A percentile compares a stretch with the other conserved stretches of the same genome.
Evolutionary conservation across 2,888 invertebrate species (phyloP).

Genomic region (Gnatocerus cornutus): DNA sequence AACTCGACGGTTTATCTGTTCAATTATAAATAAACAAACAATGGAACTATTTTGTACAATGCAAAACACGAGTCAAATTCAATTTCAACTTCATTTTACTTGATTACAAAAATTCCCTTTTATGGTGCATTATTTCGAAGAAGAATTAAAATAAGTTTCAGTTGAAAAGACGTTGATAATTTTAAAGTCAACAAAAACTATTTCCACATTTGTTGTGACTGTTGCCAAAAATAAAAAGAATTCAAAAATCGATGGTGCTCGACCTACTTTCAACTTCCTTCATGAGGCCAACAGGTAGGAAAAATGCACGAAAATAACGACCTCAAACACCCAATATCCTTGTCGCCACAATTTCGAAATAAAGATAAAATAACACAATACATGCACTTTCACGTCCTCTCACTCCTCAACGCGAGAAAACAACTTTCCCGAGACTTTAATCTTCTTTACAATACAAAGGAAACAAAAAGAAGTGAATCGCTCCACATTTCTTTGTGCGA

Average conservation of each 20-base stretch:
- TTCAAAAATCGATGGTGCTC: constrained; percentile 18
- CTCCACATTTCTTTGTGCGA: neutral
- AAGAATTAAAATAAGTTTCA: too few relatives aligned
- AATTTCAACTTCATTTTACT: too few relatives aligned
- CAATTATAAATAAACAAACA: too few relatives aligned
- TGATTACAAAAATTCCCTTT: too few relatives aligned
- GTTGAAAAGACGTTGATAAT: too few relatives aligned
- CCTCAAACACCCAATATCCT: neutral
- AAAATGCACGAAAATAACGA: neutral
- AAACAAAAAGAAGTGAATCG: constrained; percentile 1
- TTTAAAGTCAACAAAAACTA: too few relatives aligned
- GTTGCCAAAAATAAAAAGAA: constrained; percentile 8
- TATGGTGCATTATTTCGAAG: too few relatives aligned
- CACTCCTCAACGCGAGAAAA: neutral
- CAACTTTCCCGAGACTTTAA: neutral
- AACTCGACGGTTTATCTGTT: too few relatives aligned
- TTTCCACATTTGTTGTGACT: too few relatives aligned
- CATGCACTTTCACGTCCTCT: neutral
- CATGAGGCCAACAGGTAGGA: constrained; percentile 8
- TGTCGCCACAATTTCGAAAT: neutral
- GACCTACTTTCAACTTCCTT: constrained; percentile 17
- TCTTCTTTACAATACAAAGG: constrained; percentile 1
- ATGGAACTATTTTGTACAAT: too few relatives aligned
- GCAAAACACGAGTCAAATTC: too few relatives aligned
- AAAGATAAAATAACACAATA: constrained; percentile 2